These are phyloP conservation scores for Poeciliopsis gracilis DNA, from an alignment of 2,797 vertebrate genomes.

Conservation along the genomic window DNA sequence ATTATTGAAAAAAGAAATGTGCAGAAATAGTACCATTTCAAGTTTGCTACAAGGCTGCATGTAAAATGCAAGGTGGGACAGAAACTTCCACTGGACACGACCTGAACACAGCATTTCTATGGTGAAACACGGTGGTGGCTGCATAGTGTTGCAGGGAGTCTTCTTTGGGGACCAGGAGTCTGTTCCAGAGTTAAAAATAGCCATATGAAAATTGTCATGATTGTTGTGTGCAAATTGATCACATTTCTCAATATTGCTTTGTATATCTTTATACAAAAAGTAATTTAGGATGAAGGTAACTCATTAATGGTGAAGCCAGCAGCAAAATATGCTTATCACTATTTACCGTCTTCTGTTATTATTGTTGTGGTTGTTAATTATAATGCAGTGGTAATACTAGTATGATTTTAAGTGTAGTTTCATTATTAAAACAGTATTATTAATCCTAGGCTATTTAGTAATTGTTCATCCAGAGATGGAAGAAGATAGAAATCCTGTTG, in stretches of 20 bases:
- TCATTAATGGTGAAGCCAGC: background rate
- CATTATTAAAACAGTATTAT: background rate
- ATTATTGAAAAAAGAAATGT: background rate
- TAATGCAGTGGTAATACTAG: too few species aligned
- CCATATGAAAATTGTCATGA: background rate
- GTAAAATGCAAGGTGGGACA: background rate
- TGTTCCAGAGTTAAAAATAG: background rate
- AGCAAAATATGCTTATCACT: background rate
- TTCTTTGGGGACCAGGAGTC: background rate
- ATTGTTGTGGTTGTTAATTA: background rate
- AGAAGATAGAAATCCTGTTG: background rate
- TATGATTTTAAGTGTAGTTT: background rate
- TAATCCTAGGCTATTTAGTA: background rate
- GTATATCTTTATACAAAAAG: background rate
- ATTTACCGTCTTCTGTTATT: background rate
- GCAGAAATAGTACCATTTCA: background rate
- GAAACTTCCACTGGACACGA: background rate
- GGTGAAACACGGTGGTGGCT: background rate
- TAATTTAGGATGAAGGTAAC: background rate
- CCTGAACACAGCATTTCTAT: background rate
- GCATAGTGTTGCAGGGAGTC: background rate
- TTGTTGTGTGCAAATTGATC: background rate
- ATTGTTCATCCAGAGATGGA: background rate
- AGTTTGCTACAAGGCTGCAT: background rate
- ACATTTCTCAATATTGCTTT: background rate